Conservation (phyloP, 2,888 invertebrate species). For the Epicampocera succincta region DNA sequence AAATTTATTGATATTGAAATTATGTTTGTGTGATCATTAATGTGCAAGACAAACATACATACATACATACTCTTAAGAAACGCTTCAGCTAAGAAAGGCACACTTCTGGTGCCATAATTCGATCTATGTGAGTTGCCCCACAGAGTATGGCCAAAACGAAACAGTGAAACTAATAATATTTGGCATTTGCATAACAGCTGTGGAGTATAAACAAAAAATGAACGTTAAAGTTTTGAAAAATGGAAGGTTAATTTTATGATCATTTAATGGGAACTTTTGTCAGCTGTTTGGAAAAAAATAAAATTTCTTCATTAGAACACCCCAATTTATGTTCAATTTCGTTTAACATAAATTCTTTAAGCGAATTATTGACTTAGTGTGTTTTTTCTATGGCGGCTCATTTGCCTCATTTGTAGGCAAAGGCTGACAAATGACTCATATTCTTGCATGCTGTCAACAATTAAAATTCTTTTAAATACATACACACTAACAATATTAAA, state of each 20-base stretch:
- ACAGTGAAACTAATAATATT: conserved; percentile 42
- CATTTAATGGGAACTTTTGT: neutral
- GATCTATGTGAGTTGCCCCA: conserved; percentile 15
- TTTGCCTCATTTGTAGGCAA: neutral
- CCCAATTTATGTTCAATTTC: no score
- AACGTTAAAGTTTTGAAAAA: neutral
- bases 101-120: conserved; percentile 22
- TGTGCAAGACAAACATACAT: neutral
- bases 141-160: conserved; percentile 18
- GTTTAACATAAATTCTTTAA: neutral
- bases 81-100: neutral
- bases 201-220: neutral
- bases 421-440: conserved; percentile 4
- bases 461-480: no score
- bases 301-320: no score
- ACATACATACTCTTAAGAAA: neutral
- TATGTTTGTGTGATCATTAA: conserved; percentile 36
- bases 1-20: conserved; percentile 51
- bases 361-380: neutral
- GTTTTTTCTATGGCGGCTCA: neutral
- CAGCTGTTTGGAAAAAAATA: conserved; percentile 5
- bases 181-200: conserved; percentile 51
- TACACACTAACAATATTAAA: neutral
- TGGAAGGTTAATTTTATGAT: neutral
- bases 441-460: conserved; percentile 43